Evolutionary conservation across 1,140 invertebrate species (phyloP).

Genomic region (Nephila pilipes): DNA sequence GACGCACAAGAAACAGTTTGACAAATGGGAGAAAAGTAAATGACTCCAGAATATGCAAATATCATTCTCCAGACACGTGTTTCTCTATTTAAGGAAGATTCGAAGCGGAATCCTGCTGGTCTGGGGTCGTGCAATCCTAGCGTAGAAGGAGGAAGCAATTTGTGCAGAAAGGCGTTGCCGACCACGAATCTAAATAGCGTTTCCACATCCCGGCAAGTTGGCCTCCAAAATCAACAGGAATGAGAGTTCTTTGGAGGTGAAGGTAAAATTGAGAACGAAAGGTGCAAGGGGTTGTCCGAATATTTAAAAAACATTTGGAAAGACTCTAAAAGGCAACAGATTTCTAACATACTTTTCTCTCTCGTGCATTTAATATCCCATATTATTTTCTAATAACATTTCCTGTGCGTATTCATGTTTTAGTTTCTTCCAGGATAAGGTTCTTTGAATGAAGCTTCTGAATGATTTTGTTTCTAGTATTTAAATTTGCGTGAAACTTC

Average conservation of each 20-base stretch:
- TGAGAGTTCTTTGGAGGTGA: slow-evolving; percentile 53
- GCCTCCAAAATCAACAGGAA: slow-evolving; percentile 63
- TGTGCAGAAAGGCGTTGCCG: slow-evolving; percentile 38
- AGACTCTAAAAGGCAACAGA: background rate
- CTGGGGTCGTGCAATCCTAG: background rate
- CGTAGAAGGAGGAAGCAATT: slow-evolving; percentile 32
- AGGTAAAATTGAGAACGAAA: background rate
- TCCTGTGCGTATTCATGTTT: too few relatives aligned
- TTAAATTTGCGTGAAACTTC: too few relatives aligned
- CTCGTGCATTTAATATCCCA: too few relatives aligned
- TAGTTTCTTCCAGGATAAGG: too few relatives aligned
- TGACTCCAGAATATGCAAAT: background rate
- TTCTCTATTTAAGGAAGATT: background rate
- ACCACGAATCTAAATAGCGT: slow-evolving; percentile 56
- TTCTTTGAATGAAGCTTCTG: too few relatives aligned
- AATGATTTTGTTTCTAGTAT: too few relatives aligned
- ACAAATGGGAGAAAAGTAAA: background rate
- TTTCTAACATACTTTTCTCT: too few relatives aligned
- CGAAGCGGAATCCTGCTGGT: background rate
- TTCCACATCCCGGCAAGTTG: slow-evolving; percentile 57
- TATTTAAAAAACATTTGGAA: background rate
- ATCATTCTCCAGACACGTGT: background rate
- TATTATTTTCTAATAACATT: too few relatives aligned
- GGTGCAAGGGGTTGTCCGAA: background rate
- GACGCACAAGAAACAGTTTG: background rate